These are phyloP conservation scores for Habroteleia sp. DNA, from an alignment of 2,888 invertebrate genomes.

Conservation along the genomic window DNA sequence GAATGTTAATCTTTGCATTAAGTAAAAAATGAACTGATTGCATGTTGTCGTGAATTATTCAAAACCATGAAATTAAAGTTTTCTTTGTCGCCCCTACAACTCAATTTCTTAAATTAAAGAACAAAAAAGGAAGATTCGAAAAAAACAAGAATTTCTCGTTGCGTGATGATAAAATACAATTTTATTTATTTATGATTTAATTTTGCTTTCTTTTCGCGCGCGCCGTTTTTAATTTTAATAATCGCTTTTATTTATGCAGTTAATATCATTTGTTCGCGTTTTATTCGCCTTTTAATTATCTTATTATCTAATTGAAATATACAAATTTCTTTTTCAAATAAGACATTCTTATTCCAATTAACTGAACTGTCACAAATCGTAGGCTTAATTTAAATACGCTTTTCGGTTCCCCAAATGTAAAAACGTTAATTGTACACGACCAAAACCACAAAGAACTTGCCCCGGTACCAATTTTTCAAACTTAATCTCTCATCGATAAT, in stretches of 20 bases:
- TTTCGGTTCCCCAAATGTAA: slow-evolving; percentile 18
- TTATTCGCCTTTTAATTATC: no score
- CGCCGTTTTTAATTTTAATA: no score
- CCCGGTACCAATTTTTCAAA: slow-evolving; percentile 34
- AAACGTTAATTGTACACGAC: slow-evolving; percentile 27
- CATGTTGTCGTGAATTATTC: slow-evolving; percentile 26
- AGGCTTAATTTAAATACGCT: slow-evolving; percentile 12
- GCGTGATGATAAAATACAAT: no score
- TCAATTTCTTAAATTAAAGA: slow-evolving; percentile 13
- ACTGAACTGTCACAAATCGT: slow-evolving; percentile 13
- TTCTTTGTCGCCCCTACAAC: slow-evolving; percentile 24
- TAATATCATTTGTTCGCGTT: no score
- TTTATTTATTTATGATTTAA: no score
- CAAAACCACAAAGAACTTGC: slow-evolving; percentile 22
- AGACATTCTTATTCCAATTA: slow-evolving; percentile 22
- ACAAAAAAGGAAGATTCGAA: neutral
- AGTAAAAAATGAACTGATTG: slow-evolving; percentile 21
- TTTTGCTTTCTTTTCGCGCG: no score
- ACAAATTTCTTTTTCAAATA: no score
- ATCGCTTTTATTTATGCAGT: no score
- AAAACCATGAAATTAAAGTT: slow-evolving; percentile 26
- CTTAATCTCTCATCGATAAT: slow-evolving; percentile 50
- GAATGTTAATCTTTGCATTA: slow-evolving; percentile 31
- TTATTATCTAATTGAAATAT: no score
- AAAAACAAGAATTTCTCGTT: no score